Percentiles rank a stretch among this genome's conserved stretches.
Evolutionary conservation across 2,888 invertebrate species (phyloP).

Genomic region (Cephalotes varians): DNA sequence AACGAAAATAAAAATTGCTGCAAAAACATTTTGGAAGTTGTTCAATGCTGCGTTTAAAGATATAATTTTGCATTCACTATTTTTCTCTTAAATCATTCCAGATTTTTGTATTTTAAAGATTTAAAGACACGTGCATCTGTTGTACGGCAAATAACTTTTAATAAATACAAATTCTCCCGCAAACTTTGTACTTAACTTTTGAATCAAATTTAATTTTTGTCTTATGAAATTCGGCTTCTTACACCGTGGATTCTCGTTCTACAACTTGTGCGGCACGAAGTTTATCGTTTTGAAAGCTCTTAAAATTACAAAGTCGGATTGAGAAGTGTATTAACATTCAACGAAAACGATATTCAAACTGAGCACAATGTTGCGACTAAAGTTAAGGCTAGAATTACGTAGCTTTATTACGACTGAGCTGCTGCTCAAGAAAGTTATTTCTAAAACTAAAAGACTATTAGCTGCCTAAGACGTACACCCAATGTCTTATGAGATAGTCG

Average conservation of each 20-base stretch:
- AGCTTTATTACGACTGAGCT: not conserved
- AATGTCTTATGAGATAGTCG: conserved; percentile 28
- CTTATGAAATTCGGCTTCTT: not conserved
- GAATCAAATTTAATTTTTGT: conserved; percentile 8
- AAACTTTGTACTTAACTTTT: conserved; percentile 22
- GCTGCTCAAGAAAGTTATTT: not conserved
- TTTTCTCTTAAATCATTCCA: not conserved
- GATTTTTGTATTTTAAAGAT: not conserved
- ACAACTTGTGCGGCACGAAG: conserved; percentile 3
- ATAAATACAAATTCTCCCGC: not conserved
- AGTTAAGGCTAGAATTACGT: conserved; percentile 7
- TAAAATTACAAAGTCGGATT: conserved; percentile 26
- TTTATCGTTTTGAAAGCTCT: not conserved
- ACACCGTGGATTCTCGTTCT: not conserved
- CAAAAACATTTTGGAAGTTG: not conserved
- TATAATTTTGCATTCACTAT: conserved; percentile 12
- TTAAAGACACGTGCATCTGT: not conserved
- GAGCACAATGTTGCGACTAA: not conserved
- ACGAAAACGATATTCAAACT: not conserved
- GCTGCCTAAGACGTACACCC: not conserved
- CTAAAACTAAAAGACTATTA: conserved; percentile 16
- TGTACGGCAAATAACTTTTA: conserved; percentile 17
- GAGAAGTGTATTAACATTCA: conserved; percentile 6
- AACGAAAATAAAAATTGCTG: not conserved
- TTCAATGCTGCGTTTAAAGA: not conserved